Evolutionary conservation across 35 echinoderm and acorn worm species (phyloP), one percentile per base, ranked within the genome.

Genomic region (Ophiothrix spiculata): DNA sequence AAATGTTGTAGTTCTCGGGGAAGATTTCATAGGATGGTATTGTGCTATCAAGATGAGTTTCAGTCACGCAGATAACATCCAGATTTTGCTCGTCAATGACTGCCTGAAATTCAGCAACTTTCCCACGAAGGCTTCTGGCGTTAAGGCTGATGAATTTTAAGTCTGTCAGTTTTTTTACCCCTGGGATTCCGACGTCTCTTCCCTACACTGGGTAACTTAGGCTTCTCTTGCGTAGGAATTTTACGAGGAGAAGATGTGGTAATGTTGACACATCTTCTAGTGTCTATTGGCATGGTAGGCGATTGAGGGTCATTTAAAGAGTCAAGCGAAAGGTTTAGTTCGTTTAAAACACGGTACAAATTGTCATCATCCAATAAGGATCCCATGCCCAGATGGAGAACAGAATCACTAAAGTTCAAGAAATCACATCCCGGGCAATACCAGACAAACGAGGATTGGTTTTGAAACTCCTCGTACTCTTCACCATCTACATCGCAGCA

Each of bases 11-110:
- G 25, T 41, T n/a, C 29, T 46, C 33, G 1, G 80, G 80, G 45
- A 82, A 82, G 1, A 82, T 17, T 32, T 82, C 80, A 82, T 82
- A 42, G 38, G 80, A 42, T 1, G 80, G 39, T 42, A 82, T 42
- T 31, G 77, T 79, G 33, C 10, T 12, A 25, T 79, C 77, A 13
- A 79, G 8, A 34, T 79, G 32, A 79, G 77, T 79, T 34, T 79
- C 37, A 6, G 77, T 79, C 23, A 79, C 38, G 33, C 77, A 79
- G 23, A 79, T 79, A 3, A 79, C 37, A 35, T 79, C 77, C 1
- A 36, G 77, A 1, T 79, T 34, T n/a, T 79, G 77, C 23, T 79
- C 77, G 3, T 75, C 73, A 4, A 75, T 75, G n/a, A 75, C 1
- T 6, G 73, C 73, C 29, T 75, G 77, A 19, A 79, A 79, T 79